phyloP scores from a whole-genome alignment of 2,888 invertebrate species.

The Nomada lathburiana region DNA sequence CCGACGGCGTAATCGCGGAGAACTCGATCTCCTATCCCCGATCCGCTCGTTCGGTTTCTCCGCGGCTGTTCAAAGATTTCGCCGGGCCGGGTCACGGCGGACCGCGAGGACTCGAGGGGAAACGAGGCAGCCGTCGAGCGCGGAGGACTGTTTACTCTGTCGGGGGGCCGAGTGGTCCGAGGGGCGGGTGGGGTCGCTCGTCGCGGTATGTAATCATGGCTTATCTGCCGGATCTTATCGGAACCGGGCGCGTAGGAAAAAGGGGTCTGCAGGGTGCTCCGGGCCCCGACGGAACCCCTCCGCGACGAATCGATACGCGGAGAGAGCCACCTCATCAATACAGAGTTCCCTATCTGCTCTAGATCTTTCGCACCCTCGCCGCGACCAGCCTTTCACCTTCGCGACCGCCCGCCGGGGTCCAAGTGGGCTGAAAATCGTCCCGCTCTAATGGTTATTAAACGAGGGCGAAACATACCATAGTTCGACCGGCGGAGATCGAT shows the following conservation, averaged over 20 bases:
- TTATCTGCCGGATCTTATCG: conserved; percentile 83
- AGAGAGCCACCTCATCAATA: conserved; percentile 81
- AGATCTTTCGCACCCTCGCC: conserved; percentile 81
- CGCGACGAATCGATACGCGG: conserved; percentile 79
- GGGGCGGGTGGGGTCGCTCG: conserved; percentile 32
- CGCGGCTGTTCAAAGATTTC: background rate
- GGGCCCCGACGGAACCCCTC: conserved; percentile 56
- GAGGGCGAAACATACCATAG: conserved; percentile 52
- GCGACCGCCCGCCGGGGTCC: conserved; percentile 20
- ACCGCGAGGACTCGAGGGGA: background rate
- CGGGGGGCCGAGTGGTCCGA: conserved; percentile 12
- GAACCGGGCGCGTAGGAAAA: conserved; percentile 76
- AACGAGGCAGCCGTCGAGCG: conserved; percentile 8
- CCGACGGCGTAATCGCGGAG: too few relatives aligned
- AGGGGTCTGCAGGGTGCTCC: conserved; percentile 76
- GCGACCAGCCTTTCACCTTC: conserved; percentile 57
- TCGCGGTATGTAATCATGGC: conserved; percentile 81
- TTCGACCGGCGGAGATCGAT: background rate
- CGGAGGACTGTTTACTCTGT: conserved; percentile 61
- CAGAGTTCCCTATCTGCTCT: conserved; percentile 79
- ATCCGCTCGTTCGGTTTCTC: too few relatives aligned
- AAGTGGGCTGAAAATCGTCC: conserved; percentile 71
- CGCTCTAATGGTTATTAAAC: conserved; percentile 81
- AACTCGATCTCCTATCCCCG: too few relatives aligned
- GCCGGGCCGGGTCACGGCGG: background rate